Evolutionary conservation across 2,888 invertebrate genomes (phyloP).

Genomic region (Troides helena): DNA sequence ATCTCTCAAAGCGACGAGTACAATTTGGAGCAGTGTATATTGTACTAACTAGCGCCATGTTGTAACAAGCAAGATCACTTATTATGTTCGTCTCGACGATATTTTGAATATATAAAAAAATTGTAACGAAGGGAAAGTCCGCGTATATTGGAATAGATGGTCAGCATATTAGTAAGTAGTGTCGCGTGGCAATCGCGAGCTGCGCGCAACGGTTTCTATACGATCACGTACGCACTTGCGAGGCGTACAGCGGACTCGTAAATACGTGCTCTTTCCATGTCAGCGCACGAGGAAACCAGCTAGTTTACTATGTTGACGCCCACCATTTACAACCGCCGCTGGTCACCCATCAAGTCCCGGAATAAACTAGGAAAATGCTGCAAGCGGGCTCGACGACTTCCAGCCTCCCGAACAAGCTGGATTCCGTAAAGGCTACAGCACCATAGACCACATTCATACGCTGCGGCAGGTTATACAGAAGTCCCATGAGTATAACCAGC

Average conservation of each 20-base stretch:
- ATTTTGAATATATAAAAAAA: too few relatives aligned
- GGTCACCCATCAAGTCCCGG: background rate
- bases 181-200: slow-evolving; percentile 35
- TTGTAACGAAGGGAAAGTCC: background rate
- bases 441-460: too few relatives aligned
- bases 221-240: slow-evolving; percentile 32
- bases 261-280: slow-evolving; percentile 33
- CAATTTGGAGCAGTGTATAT: too few relatives aligned
- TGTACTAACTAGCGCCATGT: too few relatives aligned
- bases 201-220: slow-evolving; percentile 30
- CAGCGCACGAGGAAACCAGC: slow-evolving; percentile 24
- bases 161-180: background rate
- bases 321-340: background rate
- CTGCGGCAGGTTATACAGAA: too few relatives aligned
- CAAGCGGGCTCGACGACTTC: too few relatives aligned
- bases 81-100: too few relatives aligned
- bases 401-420: too few relatives aligned
- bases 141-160: background rate
- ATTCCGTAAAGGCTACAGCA: too few relatives aligned
- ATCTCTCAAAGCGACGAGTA: too few relatives aligned
- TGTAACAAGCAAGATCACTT: too few relatives aligned
- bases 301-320: slow-evolving; percentile 14
- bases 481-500: too few relatives aligned
- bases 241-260: slow-evolving; percentile 36
- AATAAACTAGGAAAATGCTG: background rate